Conservation (phyloP, 1,140 invertebrate genomes). For the Apolygus lucorum region DNA sequence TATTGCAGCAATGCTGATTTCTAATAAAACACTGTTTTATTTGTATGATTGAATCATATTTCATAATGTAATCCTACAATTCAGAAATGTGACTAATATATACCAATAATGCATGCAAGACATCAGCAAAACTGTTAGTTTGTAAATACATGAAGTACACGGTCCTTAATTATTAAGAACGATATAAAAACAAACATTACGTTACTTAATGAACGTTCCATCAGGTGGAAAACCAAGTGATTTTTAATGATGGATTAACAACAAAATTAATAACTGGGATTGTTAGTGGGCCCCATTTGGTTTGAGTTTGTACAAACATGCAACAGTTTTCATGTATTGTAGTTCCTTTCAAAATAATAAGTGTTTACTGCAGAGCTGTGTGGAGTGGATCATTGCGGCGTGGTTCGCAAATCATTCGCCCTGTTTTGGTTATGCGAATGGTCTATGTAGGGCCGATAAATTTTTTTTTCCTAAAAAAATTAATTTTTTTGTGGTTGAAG, state of each 20-base stretch:
- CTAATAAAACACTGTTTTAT: conserved; percentile 28
- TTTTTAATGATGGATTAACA: conserved; percentile 32
- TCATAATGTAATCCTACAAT: conserved; percentile 37
- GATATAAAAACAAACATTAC: conserved; percentile 29
- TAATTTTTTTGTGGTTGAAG: conserved; percentile 37
- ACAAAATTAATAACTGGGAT: conserved; percentile 33
- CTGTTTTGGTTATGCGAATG: conserved; percentile 37
- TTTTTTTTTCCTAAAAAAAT: conserved; percentile 36
- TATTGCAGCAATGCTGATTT: conserved; percentile 22
- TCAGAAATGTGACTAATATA: conserved; percentile 37
- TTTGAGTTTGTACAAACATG: background rate
- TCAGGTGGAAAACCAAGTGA: background rate
- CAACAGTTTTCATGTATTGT: background rate
- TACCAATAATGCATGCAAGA: conserved; percentile 37
- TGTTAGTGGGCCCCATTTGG: conserved; percentile 32
- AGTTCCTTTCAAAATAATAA: background rate
- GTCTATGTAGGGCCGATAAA: conserved; percentile 37
- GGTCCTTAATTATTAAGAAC: conserved; percentile 36
- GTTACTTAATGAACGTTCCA: background rate
- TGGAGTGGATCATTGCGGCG: conserved; percentile 26
- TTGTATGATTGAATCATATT: conserved; percentile 36
- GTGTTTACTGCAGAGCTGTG: too few relatives aligned
- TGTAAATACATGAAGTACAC: conserved; percentile 36
- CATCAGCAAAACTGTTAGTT: conserved; percentile 35
- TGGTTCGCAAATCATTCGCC: conserved; percentile 28